phyloP scores from a whole-genome alignment of 2,797 vertebrate species.

The Neomorphus geoffroyi region DNA sequence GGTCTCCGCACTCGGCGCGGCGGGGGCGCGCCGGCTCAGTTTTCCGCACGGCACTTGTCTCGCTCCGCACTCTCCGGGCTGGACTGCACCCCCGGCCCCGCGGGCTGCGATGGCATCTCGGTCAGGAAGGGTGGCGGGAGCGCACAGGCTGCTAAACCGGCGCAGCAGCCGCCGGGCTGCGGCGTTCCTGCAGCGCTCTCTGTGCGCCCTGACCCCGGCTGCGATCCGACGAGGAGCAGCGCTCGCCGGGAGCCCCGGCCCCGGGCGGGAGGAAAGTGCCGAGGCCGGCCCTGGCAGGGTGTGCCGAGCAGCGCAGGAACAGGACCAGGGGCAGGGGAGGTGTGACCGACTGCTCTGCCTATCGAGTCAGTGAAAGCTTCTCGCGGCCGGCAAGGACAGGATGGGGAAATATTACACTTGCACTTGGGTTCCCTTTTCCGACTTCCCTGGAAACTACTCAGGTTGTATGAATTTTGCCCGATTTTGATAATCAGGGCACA shows the following conservation, averaged over 20 bases:
- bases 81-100: not conserved
- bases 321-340: not conserved
- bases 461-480: not conserved
- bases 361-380: not conserved
- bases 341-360: not conserved
- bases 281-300: too few relatives aligned
- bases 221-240: too few relatives aligned
- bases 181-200: too few relatives aligned
- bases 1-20: too few relatives aligned
- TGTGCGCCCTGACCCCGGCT: too few relatives aligned
- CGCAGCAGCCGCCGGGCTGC: not conserved
- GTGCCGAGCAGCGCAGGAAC: not conserved
- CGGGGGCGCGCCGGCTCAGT: too few relatives aligned
- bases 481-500: not conserved
- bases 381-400: not conserved
- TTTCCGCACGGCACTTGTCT: not conserved
- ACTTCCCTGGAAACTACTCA: rapidly evolving
- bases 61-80: too few relatives aligned
- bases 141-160: not conserved
- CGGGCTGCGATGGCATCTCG: not conserved
- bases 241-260: too few relatives aligned
- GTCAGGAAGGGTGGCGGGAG: not conserved
- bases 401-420: not conserved
- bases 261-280: too few relatives aligned
- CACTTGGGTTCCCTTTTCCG: not conserved